Base-by-base conservation (phyloP, 2,888 invertebrate genomes). In the Volucella inanis region DNA sequence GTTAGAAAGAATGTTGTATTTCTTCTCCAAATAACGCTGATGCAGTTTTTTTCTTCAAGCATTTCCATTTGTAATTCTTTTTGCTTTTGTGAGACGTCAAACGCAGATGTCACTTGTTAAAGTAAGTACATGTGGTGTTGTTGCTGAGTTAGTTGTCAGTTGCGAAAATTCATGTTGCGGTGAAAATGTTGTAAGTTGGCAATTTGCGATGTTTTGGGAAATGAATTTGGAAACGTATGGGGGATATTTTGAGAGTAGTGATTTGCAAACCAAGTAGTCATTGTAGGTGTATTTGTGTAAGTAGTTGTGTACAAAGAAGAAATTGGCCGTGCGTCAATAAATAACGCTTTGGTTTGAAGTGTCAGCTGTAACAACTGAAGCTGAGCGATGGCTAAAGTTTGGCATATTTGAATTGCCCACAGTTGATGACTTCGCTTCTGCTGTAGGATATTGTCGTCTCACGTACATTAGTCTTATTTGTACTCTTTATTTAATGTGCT, bases 1-100 rank as follows among this genome's bases (percentile, higher is more conserved):
- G 39, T 3, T 59, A n/a, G 15, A 49, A 49, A 71, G 39, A 38
- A 71, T 71, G 57, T 71, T 8, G 10, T 71, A 74, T 54, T 74
- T 71, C 54, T 8, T 55, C 47, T 64, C 45, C 11, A 74, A 39
- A 55, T 55, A 74, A n/a, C 43, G 65, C 31, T 57, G 78, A 22
- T 82, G 77, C 2, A 77, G 41, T 55, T 67, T 67, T 65, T 22
- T 45, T 83, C 78, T 18, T 74, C 78, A n/a, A 79, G 18, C 52
- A 83, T 64, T 41, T 83, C 65, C 50, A 76, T 49, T 68, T 67
- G 57, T n/a, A 76, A 52, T 50, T 67, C 31, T 4, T 41, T 57
- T 57, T 54, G 41, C 11, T n/a, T 14, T 49, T 11, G 61, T 10
- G 54, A 59, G 43, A 67, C 15, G 22, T 76, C 47, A 59, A 68